A percentile compares a stretch with the other conserved stretches of the same genome.
Conservation (phyloP, 2,888 invertebrate genomes). For the Meliscaeva auricollis region DNA sequence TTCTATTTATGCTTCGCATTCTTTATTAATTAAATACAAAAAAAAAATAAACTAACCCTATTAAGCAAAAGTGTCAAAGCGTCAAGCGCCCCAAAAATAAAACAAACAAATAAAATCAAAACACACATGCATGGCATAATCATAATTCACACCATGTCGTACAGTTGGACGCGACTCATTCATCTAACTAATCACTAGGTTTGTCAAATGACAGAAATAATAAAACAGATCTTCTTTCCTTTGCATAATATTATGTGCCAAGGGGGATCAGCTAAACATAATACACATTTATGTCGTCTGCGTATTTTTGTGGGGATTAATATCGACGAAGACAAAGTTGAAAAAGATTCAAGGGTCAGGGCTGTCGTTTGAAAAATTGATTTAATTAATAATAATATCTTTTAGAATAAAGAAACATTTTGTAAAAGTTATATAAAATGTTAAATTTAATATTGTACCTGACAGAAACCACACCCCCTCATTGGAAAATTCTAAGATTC, state of each 20-base stretch:
- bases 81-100: not conserved
- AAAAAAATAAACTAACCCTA: constrained; percentile 9
- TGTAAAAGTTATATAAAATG: too few species aligned
- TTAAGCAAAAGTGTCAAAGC: not conserved
- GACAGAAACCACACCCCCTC: too few species aligned
- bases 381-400: too few species aligned
- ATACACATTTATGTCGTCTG: not conserved
- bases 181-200: constrained; percentile 76
- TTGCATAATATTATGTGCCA: constrained; percentile 1
- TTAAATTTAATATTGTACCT: too few species aligned
- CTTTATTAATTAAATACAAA: too few species aligned
- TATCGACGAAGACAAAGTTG: constrained; percentile 21
- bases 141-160: constrained; percentile 70
- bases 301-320: constrained; percentile 31
- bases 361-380: too few species aligned
- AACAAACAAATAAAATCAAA: constrained; percentile 16
- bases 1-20: too few species aligned
- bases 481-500: too few species aligned
- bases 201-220: constrained; percentile 72
- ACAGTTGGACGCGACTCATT: constrained; percentile 72
- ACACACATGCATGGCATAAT: constrained; percentile 7
- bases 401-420: too few species aligned
- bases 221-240: constrained; percentile 57
- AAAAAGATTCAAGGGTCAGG: too few species aligned
- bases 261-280: not conserved